Evolutionary conservation across 2,888 invertebrate genomes (phyloP).

Genomic region (Ichneumoninae sp.): DNA sequence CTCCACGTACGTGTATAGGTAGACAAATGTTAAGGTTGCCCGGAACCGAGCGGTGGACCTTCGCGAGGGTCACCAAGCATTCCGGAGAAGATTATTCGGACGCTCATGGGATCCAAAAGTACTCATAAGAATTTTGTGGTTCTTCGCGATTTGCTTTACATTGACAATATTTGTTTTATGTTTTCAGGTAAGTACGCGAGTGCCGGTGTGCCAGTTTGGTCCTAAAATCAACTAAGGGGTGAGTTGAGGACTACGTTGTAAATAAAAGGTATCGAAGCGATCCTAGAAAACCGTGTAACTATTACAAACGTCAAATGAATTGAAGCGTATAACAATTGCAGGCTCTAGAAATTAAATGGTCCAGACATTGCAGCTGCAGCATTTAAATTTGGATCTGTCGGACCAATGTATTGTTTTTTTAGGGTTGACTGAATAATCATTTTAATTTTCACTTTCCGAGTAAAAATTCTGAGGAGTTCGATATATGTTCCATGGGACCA

Average conservation of each 20-base stretch:
- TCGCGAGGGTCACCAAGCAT: neutral
- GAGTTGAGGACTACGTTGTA: neutral
- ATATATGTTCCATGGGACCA: neutral
- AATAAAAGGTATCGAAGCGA: neutral
- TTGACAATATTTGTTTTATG: neutral
- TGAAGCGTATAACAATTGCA: neutral
- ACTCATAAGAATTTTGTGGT: neutral
- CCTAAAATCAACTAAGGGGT: neutral
- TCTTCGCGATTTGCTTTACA: neutral
- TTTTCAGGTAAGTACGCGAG: slow-evolving; percentile 3
- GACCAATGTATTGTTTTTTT: neutral
- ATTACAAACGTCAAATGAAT: no score
- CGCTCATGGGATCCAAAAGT: neutral
- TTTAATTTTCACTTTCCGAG: no score
- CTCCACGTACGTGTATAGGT: neutral
- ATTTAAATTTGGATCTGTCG: neutral
- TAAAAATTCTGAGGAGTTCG: no score
- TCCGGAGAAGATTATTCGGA: neutral
- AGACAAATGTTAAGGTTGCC: neutral
- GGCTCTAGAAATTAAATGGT: neutral
- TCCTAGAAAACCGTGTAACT: neutral
- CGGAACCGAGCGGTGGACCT: neutral
- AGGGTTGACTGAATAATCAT: neutral
- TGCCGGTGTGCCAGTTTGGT: neutral
- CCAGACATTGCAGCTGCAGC: neutral